These are phyloP conservation scores for Trematomus bernacchii DNA, from an alignment of 2,797 vertebrate genomes.

Conservation along the genomic window DNA sequence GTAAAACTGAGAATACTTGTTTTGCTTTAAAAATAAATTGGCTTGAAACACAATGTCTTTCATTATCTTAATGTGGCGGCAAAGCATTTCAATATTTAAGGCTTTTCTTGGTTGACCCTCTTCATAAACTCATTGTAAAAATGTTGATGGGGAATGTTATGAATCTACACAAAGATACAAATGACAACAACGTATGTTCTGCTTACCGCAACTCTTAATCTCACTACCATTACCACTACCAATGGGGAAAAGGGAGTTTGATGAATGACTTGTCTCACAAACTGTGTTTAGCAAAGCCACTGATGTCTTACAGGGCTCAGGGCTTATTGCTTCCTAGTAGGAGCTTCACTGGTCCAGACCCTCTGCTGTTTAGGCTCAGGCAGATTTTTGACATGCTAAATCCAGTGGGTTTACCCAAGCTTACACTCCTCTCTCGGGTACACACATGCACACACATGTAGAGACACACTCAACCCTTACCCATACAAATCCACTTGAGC, in stretches of 20 bases:
- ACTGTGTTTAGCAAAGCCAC: slow-evolving; percentile 33
- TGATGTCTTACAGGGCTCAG: slow-evolving; percentile 41
- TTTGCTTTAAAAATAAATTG: not conserved
- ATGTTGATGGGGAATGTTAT: not conserved
- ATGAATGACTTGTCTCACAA: slow-evolving; percentile 38
- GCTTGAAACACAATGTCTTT: not conserved
- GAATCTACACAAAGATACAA: not conserved
- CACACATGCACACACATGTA: not conserved
- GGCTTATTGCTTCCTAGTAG: slow-evolving; percentile 21
- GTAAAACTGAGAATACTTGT: not conserved
- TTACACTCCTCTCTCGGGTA: slow-evolving; percentile 23
- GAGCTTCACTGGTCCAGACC: slow-evolving; percentile 35
- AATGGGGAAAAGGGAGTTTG: slow-evolving; percentile 31
- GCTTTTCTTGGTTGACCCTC: not conserved
- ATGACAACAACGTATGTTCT: not conserved
- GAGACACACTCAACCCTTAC: not conserved
- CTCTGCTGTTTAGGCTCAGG: slow-evolving; percentile 35
- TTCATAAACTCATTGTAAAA: not conserved
- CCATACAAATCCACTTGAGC: not conserved
- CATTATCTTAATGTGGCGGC: not conserved
- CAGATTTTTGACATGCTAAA: slow-evolving; percentile 67
- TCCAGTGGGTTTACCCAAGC: slow-evolving; percentile 43
- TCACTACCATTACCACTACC: slow-evolving; percentile 12
- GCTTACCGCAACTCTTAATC: not conserved
- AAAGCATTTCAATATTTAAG: not conserved